These are phyloP conservation scores for Centrocercus urophasianus DNA, from an alignment of 2,113 vertebrate species.

Conservation along the genomic window DNA sequence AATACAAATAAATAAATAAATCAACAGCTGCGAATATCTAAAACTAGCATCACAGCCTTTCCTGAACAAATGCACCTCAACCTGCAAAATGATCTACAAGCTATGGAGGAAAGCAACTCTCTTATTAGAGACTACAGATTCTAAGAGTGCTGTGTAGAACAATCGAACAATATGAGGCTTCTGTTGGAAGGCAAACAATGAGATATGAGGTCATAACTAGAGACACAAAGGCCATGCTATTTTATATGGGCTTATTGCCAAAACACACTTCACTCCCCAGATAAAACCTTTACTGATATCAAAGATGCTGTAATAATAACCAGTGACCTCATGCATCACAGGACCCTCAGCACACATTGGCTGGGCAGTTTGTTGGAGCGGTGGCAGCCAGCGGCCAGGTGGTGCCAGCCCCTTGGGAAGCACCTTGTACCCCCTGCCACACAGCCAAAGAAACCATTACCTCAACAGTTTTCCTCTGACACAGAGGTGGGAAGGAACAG, in stretches of 20 bases:
- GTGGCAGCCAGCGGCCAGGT: neutral
- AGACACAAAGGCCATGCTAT: neutral
- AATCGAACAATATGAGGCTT: neutral
- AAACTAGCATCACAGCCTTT: neutral
- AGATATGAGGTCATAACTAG: neutral
- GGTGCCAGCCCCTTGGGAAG: neutral
- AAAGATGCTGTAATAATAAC: constrained; percentile 2
- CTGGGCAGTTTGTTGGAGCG: neutral
- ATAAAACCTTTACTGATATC: neutral
- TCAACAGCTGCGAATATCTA: neutral
- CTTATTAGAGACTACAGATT: neutral
- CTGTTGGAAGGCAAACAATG: constrained; percentile 18
- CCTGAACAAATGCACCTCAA: neutral
- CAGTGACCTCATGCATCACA: neutral
- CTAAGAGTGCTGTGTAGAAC: neutral
- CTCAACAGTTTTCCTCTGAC: neutral
- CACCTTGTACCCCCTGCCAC: neutral
- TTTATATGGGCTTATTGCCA: neutral
- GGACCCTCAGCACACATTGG: neutral
- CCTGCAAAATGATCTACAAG: neutral
- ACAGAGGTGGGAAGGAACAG: neutral
- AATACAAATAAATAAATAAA: neutral
- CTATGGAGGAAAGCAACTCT: neutral
- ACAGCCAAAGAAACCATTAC: neutral
- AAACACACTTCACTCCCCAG: constrained; percentile 20